A percentile compares a stretch with the other conserved stretches of the same genome.
These are phyloP conservation scores for Brachionichthys hirsutus DNA, from an alignment of 2,113 vertebrate genomes.

Conservation along the genomic window DNA sequence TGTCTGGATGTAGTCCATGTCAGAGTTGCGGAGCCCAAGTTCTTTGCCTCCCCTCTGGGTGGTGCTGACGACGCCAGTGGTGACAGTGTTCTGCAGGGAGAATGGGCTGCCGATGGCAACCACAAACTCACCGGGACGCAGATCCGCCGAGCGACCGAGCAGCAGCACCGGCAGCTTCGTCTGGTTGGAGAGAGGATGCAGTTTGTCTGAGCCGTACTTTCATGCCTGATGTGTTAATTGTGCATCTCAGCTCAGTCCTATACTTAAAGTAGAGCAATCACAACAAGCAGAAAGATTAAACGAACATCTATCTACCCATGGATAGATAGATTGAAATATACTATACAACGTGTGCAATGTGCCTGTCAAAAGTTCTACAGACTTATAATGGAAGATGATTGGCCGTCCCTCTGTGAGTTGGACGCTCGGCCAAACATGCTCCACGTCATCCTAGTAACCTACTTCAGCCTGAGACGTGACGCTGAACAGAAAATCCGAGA, in stretches of 20 bases:
- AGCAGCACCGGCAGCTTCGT: constrained; percentile 90
- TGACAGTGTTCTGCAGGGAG: constrained; percentile 96
- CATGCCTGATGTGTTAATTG: too few relatives aligned
- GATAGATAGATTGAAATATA: too few relatives aligned
- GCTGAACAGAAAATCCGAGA: constrained; percentile 13
- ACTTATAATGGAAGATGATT: neutral
- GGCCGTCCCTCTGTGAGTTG: neutral
- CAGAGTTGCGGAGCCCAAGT: constrained; percentile 88
- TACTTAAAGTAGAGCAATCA: too few relatives aligned
- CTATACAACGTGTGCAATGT: too few relatives aligned
- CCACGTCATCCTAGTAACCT: constrained; percentile 41
- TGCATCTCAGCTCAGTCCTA: too few relatives aligned
- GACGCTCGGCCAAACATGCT: neutral
- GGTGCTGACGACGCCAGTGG: constrained; percentile 95
- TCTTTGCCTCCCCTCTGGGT: constrained; percentile 92
- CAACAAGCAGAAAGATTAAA: too few relatives aligned
- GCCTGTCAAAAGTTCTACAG: neutral
- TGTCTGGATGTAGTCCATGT: constrained; percentile 98
- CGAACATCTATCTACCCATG: too few relatives aligned
- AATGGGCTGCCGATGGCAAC: constrained; percentile 96
- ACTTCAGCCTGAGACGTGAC: constrained; percentile 39
- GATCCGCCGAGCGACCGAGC: constrained; percentile 89
- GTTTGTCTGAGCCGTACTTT: too few relatives aligned
- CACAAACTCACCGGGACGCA: constrained; percentile 95
- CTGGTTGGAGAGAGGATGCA: constrained; percentile 61